These are phyloP conservation scores for Brachyalestes nurse DNA, from an alignment of 2,797 vertebrate genomes.

Conservation along the genomic window DNA sequence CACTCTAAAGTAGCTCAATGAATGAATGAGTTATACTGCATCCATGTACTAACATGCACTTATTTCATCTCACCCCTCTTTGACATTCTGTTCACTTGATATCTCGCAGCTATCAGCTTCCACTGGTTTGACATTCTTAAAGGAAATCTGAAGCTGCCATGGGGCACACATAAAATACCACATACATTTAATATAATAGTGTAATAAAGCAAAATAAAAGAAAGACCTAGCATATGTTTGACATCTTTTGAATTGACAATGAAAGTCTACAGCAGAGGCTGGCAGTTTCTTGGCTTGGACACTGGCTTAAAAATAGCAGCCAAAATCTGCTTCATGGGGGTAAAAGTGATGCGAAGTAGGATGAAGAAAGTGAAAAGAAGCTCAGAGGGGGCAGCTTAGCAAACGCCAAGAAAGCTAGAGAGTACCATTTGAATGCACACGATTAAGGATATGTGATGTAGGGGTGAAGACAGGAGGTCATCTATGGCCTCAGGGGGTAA, in stretches of 20 bases:
- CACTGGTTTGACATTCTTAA: too few species aligned
- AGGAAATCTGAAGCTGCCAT: background rate
- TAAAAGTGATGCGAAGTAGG: slow-evolving; percentile 73
- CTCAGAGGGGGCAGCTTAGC: slow-evolving; percentile 69
- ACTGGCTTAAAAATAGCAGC: slow-evolving; percentile 72
- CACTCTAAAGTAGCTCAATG: too few species aligned
- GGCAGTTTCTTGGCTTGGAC: slow-evolving; percentile 54
- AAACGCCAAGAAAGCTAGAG: slow-evolving; percentile 61
- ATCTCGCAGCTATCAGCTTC: background rate
- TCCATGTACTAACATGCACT: too few species aligned
- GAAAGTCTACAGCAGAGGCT: background rate
- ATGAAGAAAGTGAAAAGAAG: slow-evolving; percentile 76
- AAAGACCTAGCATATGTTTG: too few species aligned
- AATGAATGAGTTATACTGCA: too few species aligned
- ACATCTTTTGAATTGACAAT: background rate
- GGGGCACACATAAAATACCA: background rate
- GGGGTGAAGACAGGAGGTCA: slow-evolving; percentile 58
- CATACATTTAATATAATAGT: background rate
- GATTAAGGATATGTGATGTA: slow-evolving; percentile 3
- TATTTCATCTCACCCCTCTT: too few species aligned
- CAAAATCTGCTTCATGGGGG: slow-evolving; percentile 67
- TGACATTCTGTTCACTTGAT: too few species aligned
- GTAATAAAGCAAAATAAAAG: background rate
- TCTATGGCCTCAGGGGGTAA: slow-evolving; percentile 61
- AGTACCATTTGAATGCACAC: slow-evolving; percentile 64